phyloP scores from a whole-genome alignment of 2,113 vertebrate species.

The Cyprinodon brontotheroides region DNA sequence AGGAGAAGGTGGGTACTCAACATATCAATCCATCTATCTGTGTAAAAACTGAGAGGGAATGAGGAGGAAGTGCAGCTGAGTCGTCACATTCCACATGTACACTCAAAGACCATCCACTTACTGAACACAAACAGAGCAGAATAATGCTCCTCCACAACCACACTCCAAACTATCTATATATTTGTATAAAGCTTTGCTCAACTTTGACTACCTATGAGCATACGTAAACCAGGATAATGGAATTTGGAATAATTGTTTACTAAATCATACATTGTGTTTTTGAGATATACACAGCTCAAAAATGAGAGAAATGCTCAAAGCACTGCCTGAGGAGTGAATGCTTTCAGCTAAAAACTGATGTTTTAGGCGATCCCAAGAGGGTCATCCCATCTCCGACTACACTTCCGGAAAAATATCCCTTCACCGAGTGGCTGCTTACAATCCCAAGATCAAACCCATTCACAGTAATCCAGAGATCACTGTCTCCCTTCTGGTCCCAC shows the following conservation, averaged over 20 bases:
- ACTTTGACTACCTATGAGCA: neutral
- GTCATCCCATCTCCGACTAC: conserved; percentile 26
- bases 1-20: neutral
- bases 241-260: too few species aligned
- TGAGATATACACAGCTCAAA: conserved; percentile 2
- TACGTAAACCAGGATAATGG: neutral
- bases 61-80: conserved; percentile 56
- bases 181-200: neutral
- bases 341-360: conserved; percentile 43
- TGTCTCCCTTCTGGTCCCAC: conserved; percentile 32
- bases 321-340: conserved; percentile 8
- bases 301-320: neutral
- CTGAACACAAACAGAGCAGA: conserved; percentile 16
- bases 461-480: conserved; percentile 41
- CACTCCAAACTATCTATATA: neutral
- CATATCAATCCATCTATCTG: conserved; percentile 25
- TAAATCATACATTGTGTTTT: neutral
- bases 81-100: conserved; percentile 76
- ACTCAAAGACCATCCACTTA: conserved; percentile 53
- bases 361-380: conserved; percentile 47
- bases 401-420: conserved; percentile 62
- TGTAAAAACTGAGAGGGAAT: conserved; percentile 39
- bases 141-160: neutral
- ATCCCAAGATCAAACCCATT: conserved; percentile 61
- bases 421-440: conserved; percentile 46